phyloP scores from a whole-genome alignment of 2,888 invertebrate species.

The Tridacna gigas region DNA sequence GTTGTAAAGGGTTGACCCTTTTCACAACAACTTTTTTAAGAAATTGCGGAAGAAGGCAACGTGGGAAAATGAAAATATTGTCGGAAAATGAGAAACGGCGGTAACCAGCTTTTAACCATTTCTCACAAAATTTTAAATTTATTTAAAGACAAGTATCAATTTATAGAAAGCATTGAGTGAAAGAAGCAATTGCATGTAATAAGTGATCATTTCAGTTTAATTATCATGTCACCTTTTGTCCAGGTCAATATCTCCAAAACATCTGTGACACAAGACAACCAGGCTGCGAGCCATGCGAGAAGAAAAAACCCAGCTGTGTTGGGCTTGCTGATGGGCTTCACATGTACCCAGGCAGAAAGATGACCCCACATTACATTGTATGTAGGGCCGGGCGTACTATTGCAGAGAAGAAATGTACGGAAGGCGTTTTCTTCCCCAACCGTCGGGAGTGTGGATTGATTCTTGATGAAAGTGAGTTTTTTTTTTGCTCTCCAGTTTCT shows the following conservation, averaged over 20 bases:
- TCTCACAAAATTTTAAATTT: too few species aligned
- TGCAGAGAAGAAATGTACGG: slow-evolving; percentile 53
- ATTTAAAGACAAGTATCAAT: too few species aligned
- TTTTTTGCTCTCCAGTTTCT: not conserved
- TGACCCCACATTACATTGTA: slow-evolving; percentile 60
- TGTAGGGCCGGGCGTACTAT: slow-evolving; percentile 65
- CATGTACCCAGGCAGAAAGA: slow-evolving; percentile 58
- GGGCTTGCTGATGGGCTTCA: slow-evolving; percentile 65
- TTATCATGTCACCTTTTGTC: not conserved
- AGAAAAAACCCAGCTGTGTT: slow-evolving; percentile 65
- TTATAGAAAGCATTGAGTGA: too few species aligned
- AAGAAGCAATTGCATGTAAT: too few species aligned
- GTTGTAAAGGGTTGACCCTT: too few species aligned
- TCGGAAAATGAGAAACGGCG: too few species aligned
- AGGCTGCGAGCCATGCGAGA: slow-evolving; percentile 62
- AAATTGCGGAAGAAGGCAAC: too few species aligned
- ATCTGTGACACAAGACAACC: slow-evolving; percentile 61
- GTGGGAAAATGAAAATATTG: too few species aligned
- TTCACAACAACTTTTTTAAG: too few species aligned
- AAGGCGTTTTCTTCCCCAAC: slow-evolving; percentile 63
- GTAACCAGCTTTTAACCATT: too few species aligned
- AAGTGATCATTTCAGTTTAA: too few species aligned
- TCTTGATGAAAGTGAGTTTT: slow-evolving; percentile 60
- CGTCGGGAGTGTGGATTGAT: slow-evolving; percentile 64
- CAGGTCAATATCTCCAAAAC: slow-evolving; percentile 72